Evolutionary conservation across 92 coral and sea anemone genomes (phyloP), one percentile per base, ranked within the genome.

Genomic region (Bergia puertoricense): DNA sequence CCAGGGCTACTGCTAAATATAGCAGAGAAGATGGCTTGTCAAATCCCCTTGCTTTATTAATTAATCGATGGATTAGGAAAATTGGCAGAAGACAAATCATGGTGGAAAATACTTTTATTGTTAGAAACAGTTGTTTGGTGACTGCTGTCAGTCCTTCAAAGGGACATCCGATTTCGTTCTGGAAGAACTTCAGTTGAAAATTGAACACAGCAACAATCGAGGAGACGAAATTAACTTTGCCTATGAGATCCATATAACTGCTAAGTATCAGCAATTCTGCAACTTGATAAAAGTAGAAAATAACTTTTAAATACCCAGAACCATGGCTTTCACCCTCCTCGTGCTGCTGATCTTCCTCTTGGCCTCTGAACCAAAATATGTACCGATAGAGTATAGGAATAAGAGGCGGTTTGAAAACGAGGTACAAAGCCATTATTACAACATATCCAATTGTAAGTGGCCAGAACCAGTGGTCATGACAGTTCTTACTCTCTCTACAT

Each of bases 381-480:
- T 82, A 81, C 3, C 59, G 85, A 23, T n/a, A 74, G n/a, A 89
- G 66, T 39, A 37, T 5, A 1, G 91, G 41, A 44, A 82, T 57
- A 15, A 91, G 22, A 23, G 85, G 89, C 66, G 93, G 89, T 57
- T 79, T 89, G 36, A 82, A 77, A n/a, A 91, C 73, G 30, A 91
- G 50, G 59, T 84, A 91, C 37, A 67, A 37, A 1, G 93, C 73
- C 66, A 91, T 62, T 16, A 72, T 38, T 5, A 84, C 1, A 6
- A 85, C 50, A 71, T 76, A 89, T 8, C 81, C 23, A 8, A 75
- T 20, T 0, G 80, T 59, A 5, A 62, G 72, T 20, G 76, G 0
- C 94, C 94, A 92, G 59, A 92, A 92, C 92, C 56, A 85, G 69
- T 85, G 78, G 81, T 85, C 88, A 9, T 86, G 45, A 46, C 94